Evolutionary conservation across 2,888 invertebrate genomes (phyloP).

Genomic region (Philhelius pedissequus): DNA sequence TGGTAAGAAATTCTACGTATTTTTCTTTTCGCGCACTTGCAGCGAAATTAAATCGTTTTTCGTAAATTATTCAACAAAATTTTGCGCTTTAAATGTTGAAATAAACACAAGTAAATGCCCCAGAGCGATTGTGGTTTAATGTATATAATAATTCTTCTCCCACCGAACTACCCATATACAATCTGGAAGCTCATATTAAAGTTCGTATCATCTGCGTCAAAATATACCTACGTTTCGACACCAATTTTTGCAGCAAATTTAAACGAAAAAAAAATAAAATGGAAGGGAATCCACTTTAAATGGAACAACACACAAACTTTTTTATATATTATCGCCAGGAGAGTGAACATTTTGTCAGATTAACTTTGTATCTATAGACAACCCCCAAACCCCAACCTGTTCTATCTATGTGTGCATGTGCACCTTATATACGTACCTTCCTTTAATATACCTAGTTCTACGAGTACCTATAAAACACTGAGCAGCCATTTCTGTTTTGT

Average conservation of each 20-base stretch:
- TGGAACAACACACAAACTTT: constrained; percentile 52
- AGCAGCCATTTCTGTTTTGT: constrained; percentile 42
- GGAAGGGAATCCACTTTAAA: constrained; percentile 43
- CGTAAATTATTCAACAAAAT: constrained; percentile 56
- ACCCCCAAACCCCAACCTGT: background rate
- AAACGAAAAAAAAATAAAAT: background rate
- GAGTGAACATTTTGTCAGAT: constrained; percentile 61
- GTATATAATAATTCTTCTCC: background rate
- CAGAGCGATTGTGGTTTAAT: constrained; percentile 31
- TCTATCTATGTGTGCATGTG: background rate
- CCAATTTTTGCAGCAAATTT: constrained; percentile 42
- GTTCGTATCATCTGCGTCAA: background rate
- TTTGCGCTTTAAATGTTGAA: constrained; percentile 57
- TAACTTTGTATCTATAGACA: constrained; percentile 54
- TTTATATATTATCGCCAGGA: constrained; percentile 49
- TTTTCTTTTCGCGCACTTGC: background rate
- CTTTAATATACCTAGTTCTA: background rate
- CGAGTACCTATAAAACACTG: background rate
- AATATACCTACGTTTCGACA: constrained; percentile 9
- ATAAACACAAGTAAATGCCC: constrained; percentile 38
- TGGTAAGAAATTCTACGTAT: too few relatives aligned
- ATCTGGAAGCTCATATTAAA: constrained; percentile 40
- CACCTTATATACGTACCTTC: constrained; percentile 42
- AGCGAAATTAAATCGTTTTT: constrained; percentile 45
- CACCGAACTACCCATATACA: background rate